Evolutionary conservation across 2,113 vertebrate genomes (phyloP), one percentile per base, ranked within the genome.

Genomic region (Bufo bufo): DNA sequence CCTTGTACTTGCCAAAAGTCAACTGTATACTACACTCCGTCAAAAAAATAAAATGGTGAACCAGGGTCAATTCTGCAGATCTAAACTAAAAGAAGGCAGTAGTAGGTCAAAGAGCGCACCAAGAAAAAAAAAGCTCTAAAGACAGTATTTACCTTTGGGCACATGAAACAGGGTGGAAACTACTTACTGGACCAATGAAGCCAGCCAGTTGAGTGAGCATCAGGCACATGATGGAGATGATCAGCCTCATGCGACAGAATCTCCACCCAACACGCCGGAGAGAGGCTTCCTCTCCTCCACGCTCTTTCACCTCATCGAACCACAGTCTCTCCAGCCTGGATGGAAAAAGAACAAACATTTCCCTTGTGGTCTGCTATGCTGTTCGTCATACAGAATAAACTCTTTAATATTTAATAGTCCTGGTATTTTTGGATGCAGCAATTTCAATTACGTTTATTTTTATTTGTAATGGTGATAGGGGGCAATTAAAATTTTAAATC

Each of bases 151-250:
- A 77, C 87, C 92, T 92, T 91, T 91, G 90, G 90, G 90, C 81
- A 85, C 90, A 90, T 91, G 91, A 92, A 92, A 94, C 95, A 94
- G 94, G 94, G 95, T 94, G 92, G 94, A 91, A 92, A 93, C 94
- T 95, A 98, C 97, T 98, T 96, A 98, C 97, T 96, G 97, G 97
- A 91, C 97, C 97, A 93, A 96, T 96, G 94, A 98, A 98, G 93
- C 96, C 97, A 4, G 97, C 97, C 4, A 98, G 95, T 93, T 98
- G 97, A 0, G 97, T 98, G 93, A 98, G 95, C 94, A 97, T 96
- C 94, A 98, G 95, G 92, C 94, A 98, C 93, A 96, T 93, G 92
- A 98, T 97, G 94, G 97, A 98, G 86, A 98, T 93, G 91, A 97
- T 92, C 90, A 98, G 95, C 88, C 97, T 95, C 83, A 96, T 96